Percentiles rank a stretch among this genome's conserved stretches.
Evolutionary conservation across 2,888 invertebrate genomes (phyloP).

Genomic region (Netelia inedita): DNA sequence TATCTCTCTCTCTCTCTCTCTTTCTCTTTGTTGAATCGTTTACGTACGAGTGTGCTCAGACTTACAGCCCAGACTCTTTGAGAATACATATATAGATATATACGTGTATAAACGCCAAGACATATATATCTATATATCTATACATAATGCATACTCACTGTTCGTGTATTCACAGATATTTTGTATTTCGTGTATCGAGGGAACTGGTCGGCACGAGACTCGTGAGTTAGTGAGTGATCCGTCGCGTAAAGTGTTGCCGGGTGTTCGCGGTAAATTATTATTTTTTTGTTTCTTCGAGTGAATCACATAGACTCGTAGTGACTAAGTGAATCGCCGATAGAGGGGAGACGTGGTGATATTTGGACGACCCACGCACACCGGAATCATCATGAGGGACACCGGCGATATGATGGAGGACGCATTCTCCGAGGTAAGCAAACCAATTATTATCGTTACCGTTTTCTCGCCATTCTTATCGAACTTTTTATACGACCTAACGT

Average conservation of each 20-base stretch:
- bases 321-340: constrained; percentile 30
- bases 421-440: constrained; percentile 80
- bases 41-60: not conserved
- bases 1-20: not conserved
- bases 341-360: constrained; percentile 31
- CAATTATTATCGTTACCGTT: constrained; percentile 28
- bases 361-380: not conserved
- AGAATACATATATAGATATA: not conserved
- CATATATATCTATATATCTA: not conserved
- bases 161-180: not conserved
- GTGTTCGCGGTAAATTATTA: not conserved
- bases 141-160: not conserved
- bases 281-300: not conserved
- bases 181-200: not conserved
- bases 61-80: not conserved
- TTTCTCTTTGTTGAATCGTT: not conserved
- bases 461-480: constrained; percentile 7
- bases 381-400: constrained; percentile 79
- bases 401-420: constrained; percentile 82
- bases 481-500: not conserved
- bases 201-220: not conserved
- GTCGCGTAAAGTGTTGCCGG: constrained; percentile 65
- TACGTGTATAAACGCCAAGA: not conserved
- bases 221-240: constrained; percentile 72
- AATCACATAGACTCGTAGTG: constrained; percentile 5